A percentile compares a stretch with the other conserved stretches of the same genome.
Evolutionary conservation across 2,113 vertebrate genomes (phyloP).

Genomic region (Psilopsiagon aurifrons): DNA sequence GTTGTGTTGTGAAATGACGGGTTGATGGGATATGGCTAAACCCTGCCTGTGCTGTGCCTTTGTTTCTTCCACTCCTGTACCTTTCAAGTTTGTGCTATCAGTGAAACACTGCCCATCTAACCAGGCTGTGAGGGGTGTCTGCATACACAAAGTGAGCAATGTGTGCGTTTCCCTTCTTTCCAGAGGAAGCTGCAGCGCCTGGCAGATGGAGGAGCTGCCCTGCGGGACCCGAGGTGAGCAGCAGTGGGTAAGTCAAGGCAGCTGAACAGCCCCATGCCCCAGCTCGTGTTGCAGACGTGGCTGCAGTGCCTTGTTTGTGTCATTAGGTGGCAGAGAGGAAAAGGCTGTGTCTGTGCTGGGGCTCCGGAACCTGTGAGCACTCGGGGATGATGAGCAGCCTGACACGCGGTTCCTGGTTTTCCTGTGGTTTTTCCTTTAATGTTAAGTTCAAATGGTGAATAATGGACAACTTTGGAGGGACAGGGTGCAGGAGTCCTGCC

Average conservation of each 20-base stretch:
- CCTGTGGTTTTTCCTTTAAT: background rate
- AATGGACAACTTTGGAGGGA: background rate
- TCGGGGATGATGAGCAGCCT: slow-evolving; percentile 32
- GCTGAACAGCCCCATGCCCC: background rate
- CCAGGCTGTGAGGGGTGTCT: fast-evolving
- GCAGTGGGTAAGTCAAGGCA: fast-evolving
- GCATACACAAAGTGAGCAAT: fast-evolving
- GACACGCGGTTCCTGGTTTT: background rate
- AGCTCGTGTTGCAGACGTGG: slow-evolving; percentile 69
- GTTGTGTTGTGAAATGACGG: fast-evolving
- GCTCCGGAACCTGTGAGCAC: slow-evolving; percentile 25
- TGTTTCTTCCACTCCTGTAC: background rate
- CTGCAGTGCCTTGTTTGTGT: slow-evolving; percentile 68
- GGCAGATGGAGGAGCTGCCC: background rate
- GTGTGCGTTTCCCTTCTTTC: background rate
- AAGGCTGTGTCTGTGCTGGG: slow-evolving; percentile 4
- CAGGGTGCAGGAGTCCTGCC: background rate
- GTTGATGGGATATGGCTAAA: background rate
- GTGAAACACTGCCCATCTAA: fast-evolving
- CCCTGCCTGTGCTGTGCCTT: fast-evolving
- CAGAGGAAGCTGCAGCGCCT: fast-evolving
- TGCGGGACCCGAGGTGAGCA: background rate
- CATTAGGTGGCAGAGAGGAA: slow-evolving; percentile 68
- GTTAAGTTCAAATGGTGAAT: fast-evolving
- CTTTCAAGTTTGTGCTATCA: fast-evolving